A percentile compares a stretch with the other conserved stretches of the same genome.
These are phyloP conservation scores for Mythimna loreyi DNA, from an alignment of 2,888 invertebrate genomes.

Conservation along the genomic window DNA sequence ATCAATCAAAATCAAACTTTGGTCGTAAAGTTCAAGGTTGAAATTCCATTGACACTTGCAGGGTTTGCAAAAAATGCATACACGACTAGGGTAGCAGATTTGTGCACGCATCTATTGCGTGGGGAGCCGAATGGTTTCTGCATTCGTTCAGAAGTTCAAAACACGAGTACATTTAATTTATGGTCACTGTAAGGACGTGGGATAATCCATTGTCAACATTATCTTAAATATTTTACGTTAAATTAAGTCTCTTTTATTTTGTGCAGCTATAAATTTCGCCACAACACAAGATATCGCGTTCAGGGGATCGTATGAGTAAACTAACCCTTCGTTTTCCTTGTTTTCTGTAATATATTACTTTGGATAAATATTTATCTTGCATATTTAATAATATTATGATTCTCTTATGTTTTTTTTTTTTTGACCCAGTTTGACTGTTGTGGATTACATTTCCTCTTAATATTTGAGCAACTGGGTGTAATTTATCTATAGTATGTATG, in stretches of 20 bases:
- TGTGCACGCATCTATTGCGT: slow-evolving; percentile 82
- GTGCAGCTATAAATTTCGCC: slow-evolving; percentile 77
- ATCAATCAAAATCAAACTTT: slow-evolving; percentile 56
- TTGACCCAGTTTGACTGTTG: slow-evolving; percentile 23
- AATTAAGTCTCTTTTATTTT: slow-evolving; percentile 82
- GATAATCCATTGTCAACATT: slow-evolving; percentile 85
- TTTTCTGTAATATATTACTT: slow-evolving; percentile 66
- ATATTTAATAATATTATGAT: slow-evolving; percentile 56
- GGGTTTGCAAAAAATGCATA: slow-evolving; percentile 41
- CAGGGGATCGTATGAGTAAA: slow-evolving; percentile 65
- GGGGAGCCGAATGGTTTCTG: slow-evolving; percentile 84
- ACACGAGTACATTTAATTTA: slow-evolving; percentile 86
- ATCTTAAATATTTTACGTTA: slow-evolving; percentile 87
- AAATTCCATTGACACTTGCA: slow-evolving; percentile 10
- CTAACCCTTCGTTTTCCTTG: slow-evolving; percentile 69
- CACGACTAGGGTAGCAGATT: slow-evolving; percentile 58
- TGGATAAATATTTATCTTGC: slow-evolving; percentile 60
- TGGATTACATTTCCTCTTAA: not conserved
- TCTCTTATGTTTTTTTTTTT: slow-evolving; percentile 28
- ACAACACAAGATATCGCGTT: slow-evolving; percentile 70
- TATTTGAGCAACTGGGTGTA: too few relatives aligned
- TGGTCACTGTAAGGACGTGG: slow-evolving; percentile 80
- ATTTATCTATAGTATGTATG: too few relatives aligned
- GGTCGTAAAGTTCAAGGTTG: slow-evolving; percentile 19
- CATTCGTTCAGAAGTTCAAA: slow-evolving; percentile 82